A percentile compares a stretch with the other conserved stretches of the same genome.
Conservation (phyloP, 23 tunicate species). For the Oikopleura albicans region DNA sequence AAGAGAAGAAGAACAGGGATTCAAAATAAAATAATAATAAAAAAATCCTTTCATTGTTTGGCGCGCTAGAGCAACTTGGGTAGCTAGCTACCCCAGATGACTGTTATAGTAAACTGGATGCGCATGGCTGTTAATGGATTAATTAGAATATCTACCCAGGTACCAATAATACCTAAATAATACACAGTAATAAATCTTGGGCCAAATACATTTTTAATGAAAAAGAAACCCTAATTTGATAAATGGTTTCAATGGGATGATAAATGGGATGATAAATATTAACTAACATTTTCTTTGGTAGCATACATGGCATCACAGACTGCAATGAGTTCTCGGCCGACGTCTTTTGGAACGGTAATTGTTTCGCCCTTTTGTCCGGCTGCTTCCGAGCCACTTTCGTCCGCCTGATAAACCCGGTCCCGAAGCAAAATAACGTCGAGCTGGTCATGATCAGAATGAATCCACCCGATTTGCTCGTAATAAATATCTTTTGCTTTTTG, state of each 20-base stretch:
- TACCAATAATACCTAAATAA: background rate
- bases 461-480: constrained; percentile 15
- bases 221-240: background rate
- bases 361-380: background rate
- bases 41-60: no score
- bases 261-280: background rate
- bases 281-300: background rate
- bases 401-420: background rate
- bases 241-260: background rate
- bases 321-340: background rate
- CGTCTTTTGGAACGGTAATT: background rate
- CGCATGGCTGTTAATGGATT: no score
- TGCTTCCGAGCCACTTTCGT: background rate
- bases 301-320: background rate
- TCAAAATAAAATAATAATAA: no score
- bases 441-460: background rate
- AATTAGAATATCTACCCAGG: background rate
- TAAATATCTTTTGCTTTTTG: background rate
- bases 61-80: no score
- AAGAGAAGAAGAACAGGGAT: no score
- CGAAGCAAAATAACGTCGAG: background rate
- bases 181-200: no score
- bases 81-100: no score
- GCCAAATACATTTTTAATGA: no score
- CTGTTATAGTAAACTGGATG: no score